These are phyloP conservation scores for Elymnias hypermnestra DNA, from an alignment of 1,140 invertebrate species.

Conservation along the genomic window DNA sequence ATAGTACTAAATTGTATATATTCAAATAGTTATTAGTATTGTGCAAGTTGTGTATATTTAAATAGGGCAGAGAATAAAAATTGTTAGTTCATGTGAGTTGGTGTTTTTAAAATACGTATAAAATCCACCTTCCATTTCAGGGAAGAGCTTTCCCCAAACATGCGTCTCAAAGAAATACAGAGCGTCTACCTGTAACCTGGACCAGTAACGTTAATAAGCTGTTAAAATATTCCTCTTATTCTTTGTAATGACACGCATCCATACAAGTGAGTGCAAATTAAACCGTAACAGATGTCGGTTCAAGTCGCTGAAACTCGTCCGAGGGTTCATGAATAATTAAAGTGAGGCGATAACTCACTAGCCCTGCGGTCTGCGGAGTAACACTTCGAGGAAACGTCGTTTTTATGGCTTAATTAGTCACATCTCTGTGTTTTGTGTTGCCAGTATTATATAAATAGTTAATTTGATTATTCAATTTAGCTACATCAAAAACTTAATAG, in stretches of 20 bases:
- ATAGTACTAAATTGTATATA: no score
- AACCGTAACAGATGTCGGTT: conserved; percentile 43
- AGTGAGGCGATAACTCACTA: conserved; percentile 50
- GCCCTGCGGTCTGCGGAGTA: conserved; percentile 30
- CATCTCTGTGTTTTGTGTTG: conserved; percentile 30
- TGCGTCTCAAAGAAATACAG: no score
- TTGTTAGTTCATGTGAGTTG: no score
- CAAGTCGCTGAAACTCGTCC: conserved; percentile 47
- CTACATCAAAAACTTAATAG: no score
- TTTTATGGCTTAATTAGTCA: conserved; percentile 66
- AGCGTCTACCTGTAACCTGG: no score
- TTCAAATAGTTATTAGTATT: no score
- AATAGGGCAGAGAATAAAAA: no score
- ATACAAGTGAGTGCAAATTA: conserved; percentile 43
- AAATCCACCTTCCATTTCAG: neutral
- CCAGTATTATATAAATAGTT: conserved; percentile 1
- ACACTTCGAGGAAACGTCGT: conserved; percentile 49
- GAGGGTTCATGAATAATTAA: conserved; percentile 63
- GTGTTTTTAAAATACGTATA: no score
- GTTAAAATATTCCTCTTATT: neutral
- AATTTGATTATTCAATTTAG: no score
- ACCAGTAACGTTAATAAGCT: no score
- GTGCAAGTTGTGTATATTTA: no score
- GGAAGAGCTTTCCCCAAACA: conserved; percentile 24
- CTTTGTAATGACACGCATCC: conserved; percentile 22